Evolutionary conservation across 1,140 invertebrate species (phyloP).

Genomic region (Penaeus japonicus): DNA sequence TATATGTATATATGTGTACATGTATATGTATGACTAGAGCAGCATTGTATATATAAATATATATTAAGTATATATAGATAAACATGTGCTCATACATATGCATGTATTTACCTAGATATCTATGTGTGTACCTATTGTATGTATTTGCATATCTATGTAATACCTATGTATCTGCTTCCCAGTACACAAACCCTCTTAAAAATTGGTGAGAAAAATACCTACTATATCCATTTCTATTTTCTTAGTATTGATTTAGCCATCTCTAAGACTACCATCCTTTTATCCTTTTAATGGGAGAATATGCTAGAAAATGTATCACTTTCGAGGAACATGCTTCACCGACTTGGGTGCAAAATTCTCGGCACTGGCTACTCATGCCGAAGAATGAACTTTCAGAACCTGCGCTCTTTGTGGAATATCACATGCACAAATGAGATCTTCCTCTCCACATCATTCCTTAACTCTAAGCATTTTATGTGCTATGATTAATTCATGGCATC

Average conservation of each 20-base stretch:
- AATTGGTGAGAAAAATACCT: not conserved
- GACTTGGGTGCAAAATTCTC: no score
- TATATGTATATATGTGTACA: constrained; percentile 1
- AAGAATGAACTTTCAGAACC: no score
- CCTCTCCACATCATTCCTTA: no score
- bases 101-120: not conserved
- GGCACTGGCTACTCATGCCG: no score
- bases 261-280: no score
- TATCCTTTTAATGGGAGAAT: no score
- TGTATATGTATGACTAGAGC: not conserved
- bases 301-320: no score
- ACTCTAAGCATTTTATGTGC: no score
- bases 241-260: not conserved
- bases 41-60: not conserved
- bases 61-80: not conserved
- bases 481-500: no score
- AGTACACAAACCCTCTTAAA: not conserved
- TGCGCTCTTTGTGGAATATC: no score
- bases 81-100: not conserved
- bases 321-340: no score
- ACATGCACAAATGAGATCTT: no score
- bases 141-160: not conserved
- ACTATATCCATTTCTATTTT: not conserved
- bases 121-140: not conserved
- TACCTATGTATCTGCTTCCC: not conserved